Evolutionary conservation across 2,888 invertebrate genomes (phyloP).

Genomic region (Latrodectus hesperus): DNA sequence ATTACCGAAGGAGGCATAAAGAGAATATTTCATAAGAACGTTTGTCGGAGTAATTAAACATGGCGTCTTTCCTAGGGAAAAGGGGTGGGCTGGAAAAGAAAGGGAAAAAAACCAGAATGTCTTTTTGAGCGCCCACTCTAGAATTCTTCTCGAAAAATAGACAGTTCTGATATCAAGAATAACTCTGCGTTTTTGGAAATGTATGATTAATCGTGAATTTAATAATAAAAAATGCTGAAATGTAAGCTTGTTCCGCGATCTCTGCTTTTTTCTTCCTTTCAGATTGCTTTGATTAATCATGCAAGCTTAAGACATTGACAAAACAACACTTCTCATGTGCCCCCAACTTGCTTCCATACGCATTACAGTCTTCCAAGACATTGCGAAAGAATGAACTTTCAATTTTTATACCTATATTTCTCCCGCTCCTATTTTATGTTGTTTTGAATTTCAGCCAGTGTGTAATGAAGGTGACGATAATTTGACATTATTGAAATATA

Average conservation of each 20-base stretch:
- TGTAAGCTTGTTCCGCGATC: not conserved
- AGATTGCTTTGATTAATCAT: slow-evolving; percentile 2
- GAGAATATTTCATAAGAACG: slow-evolving; percentile 65
- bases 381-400: too few relatives aligned
- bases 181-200: slow-evolving; percentile 14
- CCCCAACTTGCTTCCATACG: too few relatives aligned
- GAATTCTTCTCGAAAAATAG: slow-evolving; percentile 23
- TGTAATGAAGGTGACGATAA: too few relatives aligned
- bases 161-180: slow-evolving; percentile 33
- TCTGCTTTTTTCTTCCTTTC: not conserved
- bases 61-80: slow-evolving; percentile 49
- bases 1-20: slow-evolving; percentile 50
- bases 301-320: slow-evolving; percentile 1
- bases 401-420: too few relatives aligned
- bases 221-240: not conserved
- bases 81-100: not conserved
- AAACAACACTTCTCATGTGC: not conserved
- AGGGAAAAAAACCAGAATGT: slow-evolving; percentile 8
- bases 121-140: slow-evolving; percentile 15
- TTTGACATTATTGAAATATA: too few relatives aligned
- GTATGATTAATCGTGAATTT: slow-evolving; percentile 16
- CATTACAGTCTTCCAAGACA: too few relatives aligned
- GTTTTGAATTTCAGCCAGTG: too few relatives aligned
- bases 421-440: too few relatives aligned
- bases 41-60: slow-evolving; percentile 65